Evolutionary conservation across 2,888 invertebrate genomes (phyloP).

Genomic region (Eupithecia centaureata): DNA sequence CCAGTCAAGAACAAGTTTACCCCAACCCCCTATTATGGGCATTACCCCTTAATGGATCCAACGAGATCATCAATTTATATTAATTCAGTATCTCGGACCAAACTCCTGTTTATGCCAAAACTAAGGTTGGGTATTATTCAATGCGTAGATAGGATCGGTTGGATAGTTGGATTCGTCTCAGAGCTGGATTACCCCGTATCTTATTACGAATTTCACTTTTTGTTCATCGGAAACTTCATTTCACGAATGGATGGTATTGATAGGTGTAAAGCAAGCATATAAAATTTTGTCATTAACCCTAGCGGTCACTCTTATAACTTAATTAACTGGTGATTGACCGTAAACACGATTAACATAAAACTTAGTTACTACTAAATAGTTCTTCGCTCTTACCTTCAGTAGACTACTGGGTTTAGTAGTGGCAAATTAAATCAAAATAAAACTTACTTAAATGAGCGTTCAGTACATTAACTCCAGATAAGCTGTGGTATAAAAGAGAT

Average conservation of each 20-base stretch:
- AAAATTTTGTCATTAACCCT: neutral
- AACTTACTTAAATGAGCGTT: slow-evolving; percentile 10
- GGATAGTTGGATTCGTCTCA: neutral
- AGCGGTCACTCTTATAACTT: neutral
- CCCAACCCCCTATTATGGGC: no score
- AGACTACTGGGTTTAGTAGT: neutral
- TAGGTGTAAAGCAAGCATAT: slow-evolving; percentile 2
- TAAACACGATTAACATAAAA: slow-evolving; percentile 3
- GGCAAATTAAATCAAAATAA: neutral
- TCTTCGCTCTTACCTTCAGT: neutral
- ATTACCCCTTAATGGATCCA: no score
- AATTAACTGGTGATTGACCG: neutral
- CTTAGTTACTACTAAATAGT: neutral
- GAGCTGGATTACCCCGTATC: neutral
- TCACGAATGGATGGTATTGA: neutral
- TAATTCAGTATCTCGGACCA: neutral
- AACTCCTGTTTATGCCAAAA: neutral
- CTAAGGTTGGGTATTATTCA: neutral
- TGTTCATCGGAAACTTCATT: neutral
- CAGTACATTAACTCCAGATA: slow-evolving; percentile 36
- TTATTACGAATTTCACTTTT: neutral
- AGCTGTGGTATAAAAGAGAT: slow-evolving; percentile 40
- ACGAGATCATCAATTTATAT: neutral
- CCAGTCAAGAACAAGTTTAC: no score
- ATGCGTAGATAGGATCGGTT: neutral